These are phyloP conservation scores for Scartelaos histophorus DNA, from an alignment of 2,113 vertebrate genomes.

Conservation along the genomic window DNA sequence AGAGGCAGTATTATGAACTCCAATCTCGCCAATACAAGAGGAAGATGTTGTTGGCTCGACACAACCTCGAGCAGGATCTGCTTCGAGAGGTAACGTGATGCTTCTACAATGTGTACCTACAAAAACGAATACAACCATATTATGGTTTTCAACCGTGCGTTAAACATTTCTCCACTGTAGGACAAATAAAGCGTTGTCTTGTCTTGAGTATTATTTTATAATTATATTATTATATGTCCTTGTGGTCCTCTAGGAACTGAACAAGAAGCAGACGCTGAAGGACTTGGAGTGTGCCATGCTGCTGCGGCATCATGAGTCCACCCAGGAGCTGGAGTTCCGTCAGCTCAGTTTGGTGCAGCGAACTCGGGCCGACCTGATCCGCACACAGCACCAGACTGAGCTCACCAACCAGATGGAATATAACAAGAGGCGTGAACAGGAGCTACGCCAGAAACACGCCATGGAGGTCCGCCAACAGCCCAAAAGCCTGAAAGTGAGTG, in stretches of 20 bases:
- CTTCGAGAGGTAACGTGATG: constrained; percentile 82
- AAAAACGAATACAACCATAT: not conserved
- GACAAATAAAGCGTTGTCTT: no score
- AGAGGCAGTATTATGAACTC: constrained; percentile 89
- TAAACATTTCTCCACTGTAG: no score
- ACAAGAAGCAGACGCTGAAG: constrained; percentile 92
- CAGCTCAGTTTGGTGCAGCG: constrained; percentile 86
- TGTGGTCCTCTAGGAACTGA: constrained; percentile 80
- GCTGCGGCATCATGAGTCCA: constrained; percentile 88
- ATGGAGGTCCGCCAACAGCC: constrained; percentile 92
- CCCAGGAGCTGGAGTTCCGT: constrained; percentile 88
- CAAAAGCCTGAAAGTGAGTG: constrained; percentile 96
- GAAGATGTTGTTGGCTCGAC: constrained; percentile 87
- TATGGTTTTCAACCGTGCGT: no score
- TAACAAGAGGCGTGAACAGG: constrained; percentile 90
- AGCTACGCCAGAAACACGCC: constrained; percentile 90
- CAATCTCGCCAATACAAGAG: constrained; percentile 91
- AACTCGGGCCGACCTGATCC: constrained; percentile 87
- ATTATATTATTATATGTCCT: no score
- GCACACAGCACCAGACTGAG: constrained; percentile 92
- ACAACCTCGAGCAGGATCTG: constrained; percentile 90
- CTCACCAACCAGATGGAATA: constrained; percentile 94
- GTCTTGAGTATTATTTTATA: not conserved
- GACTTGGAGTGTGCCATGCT: constrained; percentile 90
- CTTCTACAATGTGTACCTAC: not conserved